phyloP scores from a whole-genome alignment of 1,140 invertebrate genomes.

The Drosophila auraria region DNA sequence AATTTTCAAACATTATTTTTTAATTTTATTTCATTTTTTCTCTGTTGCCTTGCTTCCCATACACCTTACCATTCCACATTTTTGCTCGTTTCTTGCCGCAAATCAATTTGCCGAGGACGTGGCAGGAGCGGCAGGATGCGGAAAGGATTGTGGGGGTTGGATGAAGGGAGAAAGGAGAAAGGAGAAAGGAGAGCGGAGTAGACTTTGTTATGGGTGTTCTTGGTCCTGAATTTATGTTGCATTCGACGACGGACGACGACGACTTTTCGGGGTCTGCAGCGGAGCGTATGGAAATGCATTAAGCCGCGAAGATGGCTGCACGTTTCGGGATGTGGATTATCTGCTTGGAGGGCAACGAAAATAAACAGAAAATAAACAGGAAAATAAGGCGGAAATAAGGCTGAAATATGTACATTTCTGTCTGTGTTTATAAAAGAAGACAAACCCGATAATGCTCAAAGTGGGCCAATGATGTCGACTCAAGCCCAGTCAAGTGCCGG shows the following conservation, averaged over 20 bases:
- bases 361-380: neutral
- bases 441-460: slow-evolving; percentile 32
- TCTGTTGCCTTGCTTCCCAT: neutral
- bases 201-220: slow-evolving; percentile 24
- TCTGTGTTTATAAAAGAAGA: neutral
- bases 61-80: neutral
- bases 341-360: neutral
- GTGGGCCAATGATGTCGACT: slow-evolving; percentile 35
- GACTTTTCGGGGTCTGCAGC: slow-evolving; percentile 20
- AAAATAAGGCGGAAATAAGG: neutral
- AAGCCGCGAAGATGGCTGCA: slow-evolving; percentile 31
- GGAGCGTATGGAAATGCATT: slow-evolving; percentile 53
- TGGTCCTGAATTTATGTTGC: slow-evolving; percentile 52
- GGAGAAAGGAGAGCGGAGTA: neutral
- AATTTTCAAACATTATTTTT: slow-evolving; percentile 81
- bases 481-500: slow-evolving; percentile 16
- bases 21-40: slow-evolving; percentile 62
- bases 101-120: slow-evolving; percentile 52
- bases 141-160: slow-evolving; percentile 29
- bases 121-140: slow-evolving; percentile 14
- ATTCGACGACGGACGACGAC: slow-evolving; percentile 1
- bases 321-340: slow-evolving; percentile 27
- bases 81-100: slow-evolving; percentile 36
- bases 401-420: neutral
- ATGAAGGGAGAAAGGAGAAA: neutral